Conservation (phyloP, 2,888 invertebrate genomes). For the Andrena flavipes region DNA sequence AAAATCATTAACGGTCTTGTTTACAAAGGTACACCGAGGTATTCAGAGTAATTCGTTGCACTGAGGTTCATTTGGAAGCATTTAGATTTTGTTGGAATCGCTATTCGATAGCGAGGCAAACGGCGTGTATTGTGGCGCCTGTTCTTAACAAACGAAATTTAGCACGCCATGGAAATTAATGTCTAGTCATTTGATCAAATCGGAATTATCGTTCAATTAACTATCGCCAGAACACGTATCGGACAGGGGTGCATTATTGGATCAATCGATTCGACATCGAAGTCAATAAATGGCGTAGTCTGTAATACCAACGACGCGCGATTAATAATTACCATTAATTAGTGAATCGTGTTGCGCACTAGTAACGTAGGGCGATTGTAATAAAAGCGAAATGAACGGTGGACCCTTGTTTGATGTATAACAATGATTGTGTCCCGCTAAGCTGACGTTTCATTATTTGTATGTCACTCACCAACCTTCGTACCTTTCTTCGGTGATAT, state of each 20-base stretch:
- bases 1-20: too few species aligned
- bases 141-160: constrained; percentile 48
- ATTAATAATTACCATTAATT: constrained; percentile 57
- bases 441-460: constrained; percentile 1
- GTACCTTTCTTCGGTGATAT: not conserved
- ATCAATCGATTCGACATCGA: constrained; percentile 48
- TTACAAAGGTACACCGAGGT: too few species aligned
- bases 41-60: not conserved
- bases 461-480: too few species aligned
- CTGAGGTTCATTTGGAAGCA: not conserved
- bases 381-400: constrained; percentile 23
- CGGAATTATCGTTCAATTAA: constrained; percentile 54
- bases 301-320: constrained; percentile 38
- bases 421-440: not conserved
- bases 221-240: constrained; percentile 40
- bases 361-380: not conserved
- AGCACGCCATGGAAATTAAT: constrained; percentile 39
- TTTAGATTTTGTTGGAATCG: constrained; percentile 7
- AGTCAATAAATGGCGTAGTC: constrained; percentile 57
- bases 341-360: constrained; percentile 21
- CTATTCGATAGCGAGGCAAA: not conserved
- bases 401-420: constrained; percentile 17
- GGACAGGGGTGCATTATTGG: constrained; percentile 46
- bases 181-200: constrained; percentile 41
- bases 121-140: not conserved